Base-by-base conservation (phyloP, 2,113 vertebrate genomes). In the Brachyistius frenatus region DNA sequence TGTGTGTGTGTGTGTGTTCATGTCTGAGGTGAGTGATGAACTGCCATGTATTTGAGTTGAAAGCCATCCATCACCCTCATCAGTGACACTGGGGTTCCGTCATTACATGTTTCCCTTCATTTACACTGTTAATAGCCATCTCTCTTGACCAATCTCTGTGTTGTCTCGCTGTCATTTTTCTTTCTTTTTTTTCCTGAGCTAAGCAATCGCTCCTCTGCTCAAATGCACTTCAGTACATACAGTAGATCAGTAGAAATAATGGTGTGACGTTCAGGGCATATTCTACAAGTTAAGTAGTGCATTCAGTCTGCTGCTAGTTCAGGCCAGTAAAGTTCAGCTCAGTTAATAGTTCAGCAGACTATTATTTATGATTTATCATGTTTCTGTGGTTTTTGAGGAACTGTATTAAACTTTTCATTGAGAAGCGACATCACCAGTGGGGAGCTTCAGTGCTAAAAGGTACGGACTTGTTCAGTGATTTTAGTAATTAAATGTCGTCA, bases 41-140 rank as follows among this genome's bases (percentile, higher is more conserved):
- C 83, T 88, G 91, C 86, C 85, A 73, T 66, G 63, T 86, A 68
- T 88, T 78, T 78, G 73, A 83, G 82, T 63, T 61, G 82, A 88
- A 79, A 86, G 58, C 76, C 82, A 93, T 93, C 86, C 85, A 89
- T 93, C 91, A 92, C 58, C 79, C 89, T 89, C 84, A 86, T 90
- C 87, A 91, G 84, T 82, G 85, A 83, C 88, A 87, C 84, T 57
- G 66, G 80, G 78, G 74, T 83, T 74, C 80, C 74, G 90, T 85
- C 84, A 77, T 84, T 79, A 88, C 82, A 88, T 33, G 82, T 91
- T 85, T 89, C 86, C 78, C 90, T 89, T 89, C 91, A 93, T 90
- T 88, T 91, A 57, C 81, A 90, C 84, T 73, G 75, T 73, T 93
- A 92, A 92, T 91, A 82, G 54, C 79, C 68, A 60, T 69, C 76